phyloP scores from a whole-genome alignment of 2,888 invertebrate genomes.

The Tromatobia lineatoria region DNA sequence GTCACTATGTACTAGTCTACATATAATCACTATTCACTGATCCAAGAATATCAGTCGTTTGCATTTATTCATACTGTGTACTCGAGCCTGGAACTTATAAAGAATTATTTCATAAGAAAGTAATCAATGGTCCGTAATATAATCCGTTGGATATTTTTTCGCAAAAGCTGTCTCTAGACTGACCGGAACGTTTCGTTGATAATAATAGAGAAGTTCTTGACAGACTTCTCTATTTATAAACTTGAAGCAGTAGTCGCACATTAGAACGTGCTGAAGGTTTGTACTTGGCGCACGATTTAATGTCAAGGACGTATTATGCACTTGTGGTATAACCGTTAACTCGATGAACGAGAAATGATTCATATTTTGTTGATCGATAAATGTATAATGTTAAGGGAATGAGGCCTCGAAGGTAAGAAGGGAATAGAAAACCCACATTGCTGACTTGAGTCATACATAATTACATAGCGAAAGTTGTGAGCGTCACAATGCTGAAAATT shows the following conservation, averaged over 20 bases:
- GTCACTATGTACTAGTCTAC: not conserved
- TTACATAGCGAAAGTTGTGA: conserved; percentile 62
- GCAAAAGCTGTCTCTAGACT: conserved; percentile 37
- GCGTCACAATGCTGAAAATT: conserved; percentile 50
- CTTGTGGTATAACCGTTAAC: not conserved
- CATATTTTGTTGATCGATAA: conserved; percentile 1
- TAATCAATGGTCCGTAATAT: conserved; percentile 37
- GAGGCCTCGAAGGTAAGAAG: not conserved
- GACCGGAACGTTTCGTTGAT: conserved; percentile 34
- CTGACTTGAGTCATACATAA: conserved; percentile 24
- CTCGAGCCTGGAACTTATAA: not conserved
- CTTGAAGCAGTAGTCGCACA: conserved; percentile 16
- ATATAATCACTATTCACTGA: not conserved
- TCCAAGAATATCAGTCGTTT: not conserved
- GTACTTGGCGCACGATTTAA: conserved; percentile 54
- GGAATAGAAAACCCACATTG: conserved; percentile 33
- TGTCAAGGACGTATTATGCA: conserved; percentile 46
- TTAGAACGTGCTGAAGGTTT: conserved; percentile 20
- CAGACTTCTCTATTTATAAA: conserved; percentile 31
- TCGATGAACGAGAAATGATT: conserved; percentile 8
- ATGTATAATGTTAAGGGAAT: not conserved
- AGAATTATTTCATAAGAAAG: conserved; percentile 9
- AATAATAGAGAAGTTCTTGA: conserved; percentile 51
- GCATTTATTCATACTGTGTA: too few relatives aligned
- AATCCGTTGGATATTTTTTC: conserved; percentile 4